Percentiles rank a stretch among this genome's conserved stretches.
phyloP scores from a whole-genome alignment of 2,888 invertebrate species.

The Andrena camellia region DNA sequence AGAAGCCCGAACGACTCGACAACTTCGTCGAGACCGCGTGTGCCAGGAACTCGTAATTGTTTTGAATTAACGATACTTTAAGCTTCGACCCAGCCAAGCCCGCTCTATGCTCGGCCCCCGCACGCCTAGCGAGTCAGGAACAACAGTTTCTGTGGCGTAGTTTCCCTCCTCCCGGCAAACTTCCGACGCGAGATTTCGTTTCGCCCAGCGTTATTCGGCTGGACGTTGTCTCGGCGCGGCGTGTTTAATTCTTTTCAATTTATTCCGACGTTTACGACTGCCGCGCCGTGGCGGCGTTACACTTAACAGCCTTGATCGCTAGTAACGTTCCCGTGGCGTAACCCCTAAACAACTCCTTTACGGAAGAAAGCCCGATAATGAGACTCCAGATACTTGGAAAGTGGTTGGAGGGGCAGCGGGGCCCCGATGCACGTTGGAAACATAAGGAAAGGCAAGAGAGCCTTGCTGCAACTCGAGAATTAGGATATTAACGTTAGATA shows the following conservation, averaged over 20 bases:
- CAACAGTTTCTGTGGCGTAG: not conserved
- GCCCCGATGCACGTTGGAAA: too few relatives aligned
- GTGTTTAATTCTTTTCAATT: constrained; percentile 20
- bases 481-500: too few relatives aligned
- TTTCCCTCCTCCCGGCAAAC: not conserved
- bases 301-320: not conserved
- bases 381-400: too few relatives aligned
- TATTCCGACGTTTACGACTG: constrained; percentile 21
- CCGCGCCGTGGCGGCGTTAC: not conserved
- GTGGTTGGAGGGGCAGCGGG: too few relatives aligned
- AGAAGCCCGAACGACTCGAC: constrained; percentile 66
- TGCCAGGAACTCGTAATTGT: constrained; percentile 75
- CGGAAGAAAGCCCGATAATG: not conserved
- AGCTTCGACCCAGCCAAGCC: constrained; percentile 54
- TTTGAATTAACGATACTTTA: constrained; percentile 76
- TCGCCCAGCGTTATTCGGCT: not conserved
- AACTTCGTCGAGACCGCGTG: constrained; percentile 70
- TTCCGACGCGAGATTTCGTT: constrained; percentile 7
- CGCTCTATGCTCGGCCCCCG: constrained; percentile 2
- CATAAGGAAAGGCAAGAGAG: too few relatives aligned
- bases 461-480: too few relatives aligned
- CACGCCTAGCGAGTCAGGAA: not conserved
- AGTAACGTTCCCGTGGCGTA: not conserved
- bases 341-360: constrained; percentile 1
- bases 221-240: constrained; percentile 6